A percentile compares a stretch with the other conserved stretches of the same genome.
phyloP scores from a whole-genome alignment of 92 coral and sea anemone species.

The Zoanthus gigantus region DNA sequence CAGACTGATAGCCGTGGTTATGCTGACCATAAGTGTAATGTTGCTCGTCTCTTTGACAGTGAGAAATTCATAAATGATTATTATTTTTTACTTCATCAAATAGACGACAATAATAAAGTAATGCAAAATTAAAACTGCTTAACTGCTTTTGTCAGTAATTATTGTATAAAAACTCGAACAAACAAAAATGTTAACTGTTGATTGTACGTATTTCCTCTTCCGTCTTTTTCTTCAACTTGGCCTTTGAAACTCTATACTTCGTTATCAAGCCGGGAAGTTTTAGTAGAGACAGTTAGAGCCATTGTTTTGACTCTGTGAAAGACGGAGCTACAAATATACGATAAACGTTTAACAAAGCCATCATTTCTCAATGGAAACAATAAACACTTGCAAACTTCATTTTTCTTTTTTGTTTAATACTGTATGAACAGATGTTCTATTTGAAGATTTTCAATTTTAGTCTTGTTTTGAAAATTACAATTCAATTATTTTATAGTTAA shows the following conservation, averaged over 20 bases:
- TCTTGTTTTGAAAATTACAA: background rate
- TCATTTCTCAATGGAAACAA: background rate
- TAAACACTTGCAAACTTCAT: background rate
- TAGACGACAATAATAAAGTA: too few relatives aligned
- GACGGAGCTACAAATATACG: background rate
- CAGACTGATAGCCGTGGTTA: too few relatives aligned
- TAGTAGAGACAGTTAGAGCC: background rate
- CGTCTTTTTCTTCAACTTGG: background rate
- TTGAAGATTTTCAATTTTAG: background rate
- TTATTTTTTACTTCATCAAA: too few relatives aligned
- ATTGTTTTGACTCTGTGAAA: background rate
- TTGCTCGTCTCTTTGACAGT: too few relatives aligned
- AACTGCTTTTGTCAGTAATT: too few relatives aligned
- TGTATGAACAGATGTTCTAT: background rate
- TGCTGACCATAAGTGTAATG: too few relatives aligned
- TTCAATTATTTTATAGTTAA: background rate
- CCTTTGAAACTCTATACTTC: constrained; percentile 13
- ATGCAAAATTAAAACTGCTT: too few relatives aligned
- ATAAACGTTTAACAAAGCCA: background rate
- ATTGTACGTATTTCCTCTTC: too few relatives aligned
- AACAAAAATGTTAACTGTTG: too few relatives aligned
- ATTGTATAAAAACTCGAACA: too few relatives aligned
- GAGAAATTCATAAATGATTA: too few relatives aligned
- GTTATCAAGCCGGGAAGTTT: background rate
- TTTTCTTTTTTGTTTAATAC: background rate